Evolutionary conservation across 2,113 vertebrate species (phyloP), one percentile per base, ranked within the genome.

Genomic region (Sula dactylatra): DNA sequence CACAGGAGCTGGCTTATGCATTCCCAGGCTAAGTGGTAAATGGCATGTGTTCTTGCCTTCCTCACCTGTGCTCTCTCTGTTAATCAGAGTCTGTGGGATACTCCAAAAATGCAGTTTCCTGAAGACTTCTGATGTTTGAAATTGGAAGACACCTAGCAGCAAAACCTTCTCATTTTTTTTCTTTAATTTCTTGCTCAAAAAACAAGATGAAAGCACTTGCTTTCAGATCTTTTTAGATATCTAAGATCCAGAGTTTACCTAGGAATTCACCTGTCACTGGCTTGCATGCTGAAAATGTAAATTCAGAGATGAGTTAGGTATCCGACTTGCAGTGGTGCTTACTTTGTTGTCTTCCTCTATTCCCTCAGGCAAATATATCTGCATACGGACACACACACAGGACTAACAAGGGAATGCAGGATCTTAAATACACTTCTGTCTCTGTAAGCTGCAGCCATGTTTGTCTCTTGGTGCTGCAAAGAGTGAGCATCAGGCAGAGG

Each of bases 331-430:
- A 21, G 47, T 29, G 32, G 9, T 50, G 40, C 19, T 72, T 9
- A 15, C n/a, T 64, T 31, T 34, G 58, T 20, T n/a, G 38, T 36
- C 34, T 66, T 45, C 21, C 9, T 34, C 20, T 8, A 0, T 32
- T 62, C 36, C 56, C 42, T 66, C 17, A 2, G 29, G 25, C 78
- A 79, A 24, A 10, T 38, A 4, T 5, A 5, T 9, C 40, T 44
- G 50, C 70, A 42, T 21, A 17, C 15, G 11, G 34, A 31, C 22
- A 31, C 9, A 2, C 9, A 2, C 11, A 2, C 1, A 2, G 36
- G 44, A 26, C 11, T 11, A 21, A 17, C 0, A 1, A 67, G 25
- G 77, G 10, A 42, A 22, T 10, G 20, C 20, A 24, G 55, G 55
- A 22, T 45, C 36, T 54, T 32, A 15, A 64, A 20, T 18, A 4